Evolutionary conservation across 2,113 vertebrate genomes (phyloP).

Genomic region (Gavialis gangeticus): DNA sequence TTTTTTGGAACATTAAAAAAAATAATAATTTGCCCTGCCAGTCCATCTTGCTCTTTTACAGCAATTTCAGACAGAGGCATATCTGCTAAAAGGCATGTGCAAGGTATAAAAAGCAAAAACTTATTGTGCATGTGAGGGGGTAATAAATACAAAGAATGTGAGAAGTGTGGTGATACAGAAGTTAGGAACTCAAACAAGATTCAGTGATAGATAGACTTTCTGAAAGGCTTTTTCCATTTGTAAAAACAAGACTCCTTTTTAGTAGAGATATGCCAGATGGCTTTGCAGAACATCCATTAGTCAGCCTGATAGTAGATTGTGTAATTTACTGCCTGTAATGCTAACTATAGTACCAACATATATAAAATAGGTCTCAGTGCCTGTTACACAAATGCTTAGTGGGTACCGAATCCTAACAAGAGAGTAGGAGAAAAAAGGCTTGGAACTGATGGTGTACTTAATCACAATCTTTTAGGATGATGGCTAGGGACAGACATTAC

Average conservation of each 20-base stretch:
- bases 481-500: not conserved
- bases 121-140: not conserved
- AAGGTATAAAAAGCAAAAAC: not conserved
- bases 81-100: not conserved
- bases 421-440: slow-evolving; percentile 2
- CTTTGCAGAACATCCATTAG: slow-evolving; percentile 63
- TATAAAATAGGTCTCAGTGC: slow-evolving; percentile 25
- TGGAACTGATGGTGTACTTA: not conserved
- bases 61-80: not conserved
- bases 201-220: slow-evolving; percentile 15
- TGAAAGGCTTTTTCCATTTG: slow-evolving; percentile 46
- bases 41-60: not conserved
- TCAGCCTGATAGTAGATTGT: slow-evolving; percentile 31
- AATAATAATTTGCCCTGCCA: not conserved
- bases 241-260: slow-evolving; percentile 22
- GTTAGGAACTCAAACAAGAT: not conserved
- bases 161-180: not conserved
- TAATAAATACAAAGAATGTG: slow-evolving; percentile 9
- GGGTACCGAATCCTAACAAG: not conserved
- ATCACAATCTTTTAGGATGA: not conserved
- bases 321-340: slow-evolving; percentile 54
- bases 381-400: slow-evolving; percentile 34
- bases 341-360: slow-evolving; percentile 21
- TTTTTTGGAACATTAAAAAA: not conserved
- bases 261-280: slow-evolving; percentile 43